A percentile compares a stretch with the other conserved stretches of the same genome.
Evolutionary conservation across 2,113 vertebrate species (phyloP).

Genomic region (Sarotherodon lohbergeri): DNA sequence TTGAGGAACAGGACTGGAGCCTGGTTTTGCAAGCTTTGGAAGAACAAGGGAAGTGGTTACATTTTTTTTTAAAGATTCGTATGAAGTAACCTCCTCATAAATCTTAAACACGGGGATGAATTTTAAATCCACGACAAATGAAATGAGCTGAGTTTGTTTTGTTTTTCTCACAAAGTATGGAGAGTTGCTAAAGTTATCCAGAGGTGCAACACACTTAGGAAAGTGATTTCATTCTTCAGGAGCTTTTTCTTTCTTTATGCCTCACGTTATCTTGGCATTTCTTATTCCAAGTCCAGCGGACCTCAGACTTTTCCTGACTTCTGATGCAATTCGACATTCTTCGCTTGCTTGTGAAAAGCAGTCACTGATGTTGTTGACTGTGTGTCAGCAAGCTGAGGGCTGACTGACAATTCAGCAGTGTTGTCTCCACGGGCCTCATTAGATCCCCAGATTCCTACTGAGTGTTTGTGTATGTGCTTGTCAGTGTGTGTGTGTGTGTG

Average conservation of each 20-base stretch:
- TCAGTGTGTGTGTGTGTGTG: not conserved
- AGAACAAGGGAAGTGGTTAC: constrained; percentile 48
- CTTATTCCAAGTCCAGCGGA: constrained; percentile 23
- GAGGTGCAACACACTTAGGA: not conserved
- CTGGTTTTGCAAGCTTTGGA: constrained; percentile 44
- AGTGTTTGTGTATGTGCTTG: constrained; percentile 33
- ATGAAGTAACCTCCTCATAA: constrained; percentile 8
- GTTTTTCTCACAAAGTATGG: not conserved
- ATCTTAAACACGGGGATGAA: not conserved
- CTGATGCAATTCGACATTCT: constrained; percentile 68
- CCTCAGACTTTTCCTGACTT: constrained; percentile 38
- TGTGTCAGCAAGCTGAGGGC: constrained; percentile 70
- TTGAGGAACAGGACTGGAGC: constrained; percentile 50
- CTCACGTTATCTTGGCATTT: not conserved
- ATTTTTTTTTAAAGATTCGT: not conserved
- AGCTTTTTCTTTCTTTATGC: not conserved
- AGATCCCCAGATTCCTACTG: constrained; percentile 62
- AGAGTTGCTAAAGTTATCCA: not conserved
- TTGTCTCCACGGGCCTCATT: constrained; percentile 79
- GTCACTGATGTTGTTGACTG: constrained; percentile 73
- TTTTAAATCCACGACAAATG: not conserved
- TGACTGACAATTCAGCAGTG: constrained; percentile 74
- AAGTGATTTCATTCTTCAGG: not conserved
- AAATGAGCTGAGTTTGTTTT: not conserved
- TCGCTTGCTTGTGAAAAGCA: constrained; percentile 60